phyloP scores from a whole-genome alignment of 2,113 vertebrate genomes.

The Nannospalax galili region DNA sequence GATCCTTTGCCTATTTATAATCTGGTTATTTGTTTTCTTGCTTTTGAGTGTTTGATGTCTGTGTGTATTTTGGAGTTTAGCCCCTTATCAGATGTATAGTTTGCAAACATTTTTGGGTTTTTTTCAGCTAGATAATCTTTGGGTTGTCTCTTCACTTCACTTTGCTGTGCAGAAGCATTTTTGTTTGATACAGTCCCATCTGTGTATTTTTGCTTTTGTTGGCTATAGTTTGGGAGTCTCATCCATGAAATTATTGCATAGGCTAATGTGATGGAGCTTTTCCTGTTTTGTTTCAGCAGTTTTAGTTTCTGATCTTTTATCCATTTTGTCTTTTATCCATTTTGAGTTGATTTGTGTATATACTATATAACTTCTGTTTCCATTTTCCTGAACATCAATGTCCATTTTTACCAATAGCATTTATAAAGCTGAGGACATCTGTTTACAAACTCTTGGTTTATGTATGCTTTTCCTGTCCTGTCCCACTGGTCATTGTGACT shows the following conservation, averaged over 20 bases:
- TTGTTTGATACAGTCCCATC: neutral
- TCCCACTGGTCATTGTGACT: neutral
- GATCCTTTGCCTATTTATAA: neutral
- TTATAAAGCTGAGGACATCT: neutral
- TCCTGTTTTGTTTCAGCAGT: neutral
- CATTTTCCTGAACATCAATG: neutral
- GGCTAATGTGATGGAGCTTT: neutral
- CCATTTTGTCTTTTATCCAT: neutral
- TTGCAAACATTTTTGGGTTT: neutral
- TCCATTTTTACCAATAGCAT: neutral
- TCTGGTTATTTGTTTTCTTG: neutral
- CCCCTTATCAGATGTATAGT: neutral
- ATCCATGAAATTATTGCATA: neutral
- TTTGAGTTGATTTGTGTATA: neutral
- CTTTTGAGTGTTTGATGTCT: neutral
- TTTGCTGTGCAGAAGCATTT: neutral
- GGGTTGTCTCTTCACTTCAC: neutral
- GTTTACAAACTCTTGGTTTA: neutral
- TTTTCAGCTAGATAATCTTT: neutral
- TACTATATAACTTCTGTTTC: neutral
- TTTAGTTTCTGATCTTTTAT: neutral
- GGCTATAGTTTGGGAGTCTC: neutral
- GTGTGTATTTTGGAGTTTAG: neutral
- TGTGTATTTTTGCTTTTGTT: constrained; percentile 1
- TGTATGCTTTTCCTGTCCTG: neutral